Evolutionary conservation across 2,113 vertebrate genomes (phyloP).

Genomic region (Laticauda colubrina): DNA sequence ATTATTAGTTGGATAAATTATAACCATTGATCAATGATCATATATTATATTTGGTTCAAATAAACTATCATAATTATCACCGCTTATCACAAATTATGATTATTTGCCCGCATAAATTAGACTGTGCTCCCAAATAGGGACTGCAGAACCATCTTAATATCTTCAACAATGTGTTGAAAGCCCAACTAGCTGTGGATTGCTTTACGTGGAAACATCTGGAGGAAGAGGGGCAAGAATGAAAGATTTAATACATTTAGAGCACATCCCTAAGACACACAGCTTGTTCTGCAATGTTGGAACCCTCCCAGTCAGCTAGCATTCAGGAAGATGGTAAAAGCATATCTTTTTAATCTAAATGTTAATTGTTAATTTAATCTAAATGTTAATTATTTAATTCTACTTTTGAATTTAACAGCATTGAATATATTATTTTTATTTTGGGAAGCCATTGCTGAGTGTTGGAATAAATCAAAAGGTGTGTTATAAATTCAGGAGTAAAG

Average conservation of each 20-base stretch:
- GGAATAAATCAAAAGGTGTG: not conserved
- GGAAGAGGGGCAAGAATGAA: not conserved
- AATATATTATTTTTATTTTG: not conserved
- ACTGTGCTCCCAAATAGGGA: not conserved
- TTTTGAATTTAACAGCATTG: not conserved
- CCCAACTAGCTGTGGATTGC: not conserved
- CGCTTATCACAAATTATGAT: not conserved
- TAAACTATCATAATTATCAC: not conserved
- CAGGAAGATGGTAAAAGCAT: not conserved
- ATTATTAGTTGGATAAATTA: not conserved
- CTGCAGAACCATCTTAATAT: not conserved
- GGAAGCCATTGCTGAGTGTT: not conserved
- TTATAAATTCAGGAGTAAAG: not conserved
- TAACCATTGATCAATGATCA: not conserved
- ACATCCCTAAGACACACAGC: not conserved
- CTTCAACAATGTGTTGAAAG: not conserved
- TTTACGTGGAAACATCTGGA: not conserved
- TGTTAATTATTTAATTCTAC: not conserved
- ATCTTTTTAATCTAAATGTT: not conserved
- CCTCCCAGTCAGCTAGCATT: not conserved
- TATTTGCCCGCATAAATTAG: not conserved
- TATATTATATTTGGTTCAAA: not conserved
- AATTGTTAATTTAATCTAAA: not conserved
- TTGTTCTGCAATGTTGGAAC: not conserved
- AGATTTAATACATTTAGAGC: not conserved